Evolutionary conservation across 2,797 vertebrate genomes (phyloP).

Genomic region (Gobionotothen gibberifrons): DNA sequence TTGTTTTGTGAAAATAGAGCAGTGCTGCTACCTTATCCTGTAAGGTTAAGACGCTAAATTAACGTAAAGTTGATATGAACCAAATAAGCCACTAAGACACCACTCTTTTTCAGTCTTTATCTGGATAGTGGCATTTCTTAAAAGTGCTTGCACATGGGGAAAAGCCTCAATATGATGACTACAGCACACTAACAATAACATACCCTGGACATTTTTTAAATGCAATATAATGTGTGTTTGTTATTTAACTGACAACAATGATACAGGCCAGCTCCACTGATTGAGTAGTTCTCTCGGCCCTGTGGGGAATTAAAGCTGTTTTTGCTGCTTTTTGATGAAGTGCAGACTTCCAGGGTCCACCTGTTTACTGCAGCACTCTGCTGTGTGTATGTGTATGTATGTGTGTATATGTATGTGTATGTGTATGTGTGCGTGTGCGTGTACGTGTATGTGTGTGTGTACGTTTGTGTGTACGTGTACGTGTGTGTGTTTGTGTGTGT

Average conservation of each 20-base stretch:
- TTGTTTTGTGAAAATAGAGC: slow-evolving; percentile 45
- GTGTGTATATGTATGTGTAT: slow-evolving; percentile 9
- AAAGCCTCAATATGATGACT: slow-evolving; percentile 32
- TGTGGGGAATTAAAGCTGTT: slow-evolving; percentile 63
- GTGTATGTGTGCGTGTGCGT: neutral
- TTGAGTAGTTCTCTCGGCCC: slow-evolving; percentile 47
- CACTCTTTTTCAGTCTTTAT: neutral
- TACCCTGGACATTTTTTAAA: neutral
- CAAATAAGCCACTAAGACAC: slow-evolving; percentile 18
- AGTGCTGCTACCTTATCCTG: slow-evolving; percentile 42
- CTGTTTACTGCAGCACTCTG: slow-evolving; percentile 63
- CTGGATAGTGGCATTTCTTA: slow-evolving; percentile 18
- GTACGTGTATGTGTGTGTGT: neutral
- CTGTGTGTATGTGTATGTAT: slow-evolving; percentile 20
- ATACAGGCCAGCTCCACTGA: slow-evolving; percentile 62
- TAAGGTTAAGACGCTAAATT: slow-evolving; percentile 15
- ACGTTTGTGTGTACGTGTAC: neutral
- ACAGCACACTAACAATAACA: slow-evolving; percentile 12
- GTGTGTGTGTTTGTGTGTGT: neutral
- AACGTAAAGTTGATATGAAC: slow-evolving; percentile 33
- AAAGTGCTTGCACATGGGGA: slow-evolving; percentile 21
- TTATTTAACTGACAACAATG: slow-evolving; percentile 49
- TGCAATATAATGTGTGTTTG: slow-evolving; percentile 38
- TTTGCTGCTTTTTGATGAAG: slow-evolving; percentile 77
- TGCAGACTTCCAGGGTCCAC: slow-evolving; percentile 74